Conservation (phyloP, 2,797 vertebrate species). For the Sebastolobus alascanus region DNA sequence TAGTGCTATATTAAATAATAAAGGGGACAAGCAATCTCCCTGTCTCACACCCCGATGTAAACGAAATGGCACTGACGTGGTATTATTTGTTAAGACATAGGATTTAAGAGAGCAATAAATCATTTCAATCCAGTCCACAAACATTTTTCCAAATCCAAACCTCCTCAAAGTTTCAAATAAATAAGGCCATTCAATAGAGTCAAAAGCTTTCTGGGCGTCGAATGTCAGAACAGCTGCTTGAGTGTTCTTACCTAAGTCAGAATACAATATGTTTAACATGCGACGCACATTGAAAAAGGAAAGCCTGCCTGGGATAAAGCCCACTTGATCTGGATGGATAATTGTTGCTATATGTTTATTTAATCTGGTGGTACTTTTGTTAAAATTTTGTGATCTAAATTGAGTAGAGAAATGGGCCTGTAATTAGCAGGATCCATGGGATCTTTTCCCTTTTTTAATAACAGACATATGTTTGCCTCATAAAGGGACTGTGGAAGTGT, state of each 20-base stretch:
- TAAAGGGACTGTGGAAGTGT: neutral
- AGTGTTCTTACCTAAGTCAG: neutral
- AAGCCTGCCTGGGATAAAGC: neutral
- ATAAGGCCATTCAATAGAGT: neutral
- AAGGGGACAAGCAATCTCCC: neutral
- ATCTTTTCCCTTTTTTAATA: neutral
- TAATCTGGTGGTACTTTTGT: neutral
- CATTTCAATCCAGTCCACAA: neutral
- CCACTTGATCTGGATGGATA: neutral
- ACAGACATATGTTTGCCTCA: neutral
- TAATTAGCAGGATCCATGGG: neutral
- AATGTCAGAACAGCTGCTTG: neutral
- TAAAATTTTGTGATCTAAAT: neutral
- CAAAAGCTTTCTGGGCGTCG: neutral
- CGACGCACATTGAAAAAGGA: neutral
- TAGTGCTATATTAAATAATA: neutral
- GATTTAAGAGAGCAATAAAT: neutral
- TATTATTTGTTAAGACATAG: constrained; percentile 1
- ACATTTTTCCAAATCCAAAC: constrained; percentile 2
- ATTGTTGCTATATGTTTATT: neutral
- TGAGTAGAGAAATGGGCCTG: neutral
- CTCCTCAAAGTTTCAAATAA: neutral
- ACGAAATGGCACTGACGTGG: neutral
- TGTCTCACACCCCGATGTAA: neutral
- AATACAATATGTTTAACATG: neutral